phyloP scores from a whole-genome alignment of 2,888 invertebrate species.

The Leptinotarsa peninsularis region DNA sequence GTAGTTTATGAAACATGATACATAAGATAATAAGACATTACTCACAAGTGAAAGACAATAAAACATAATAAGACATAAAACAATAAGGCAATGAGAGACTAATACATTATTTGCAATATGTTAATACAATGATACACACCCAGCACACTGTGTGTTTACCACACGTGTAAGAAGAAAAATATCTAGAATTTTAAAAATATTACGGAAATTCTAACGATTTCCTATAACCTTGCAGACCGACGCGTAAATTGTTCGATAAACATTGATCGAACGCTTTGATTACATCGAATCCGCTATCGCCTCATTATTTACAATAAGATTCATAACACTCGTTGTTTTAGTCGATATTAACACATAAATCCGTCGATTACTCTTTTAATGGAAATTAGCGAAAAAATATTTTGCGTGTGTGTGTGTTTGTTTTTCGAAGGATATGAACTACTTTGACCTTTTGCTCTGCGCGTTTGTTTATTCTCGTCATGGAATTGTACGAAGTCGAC shows the following conservation, averaged over 20 bases:
- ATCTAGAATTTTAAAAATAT: background rate
- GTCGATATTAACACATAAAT: background rate
- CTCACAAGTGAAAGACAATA: too few species aligned
- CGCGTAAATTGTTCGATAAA: background rate
- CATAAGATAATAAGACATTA: too few species aligned
- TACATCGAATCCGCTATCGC: background rate
- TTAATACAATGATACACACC: too few species aligned
- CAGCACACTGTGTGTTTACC: too few species aligned
- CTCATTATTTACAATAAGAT: conserved; percentile 2
- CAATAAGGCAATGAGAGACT: too few species aligned
- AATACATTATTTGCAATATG: too few species aligned
- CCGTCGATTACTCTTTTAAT: conserved; percentile 5
- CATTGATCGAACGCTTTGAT: background rate
- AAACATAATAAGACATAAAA: too few species aligned
- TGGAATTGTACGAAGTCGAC: conserved; percentile 2
- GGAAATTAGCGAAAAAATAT: conserved; percentile 12
- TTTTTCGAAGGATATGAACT: background rate
- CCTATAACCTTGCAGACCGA: background rate
- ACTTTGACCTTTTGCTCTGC: conserved; percentile 7
- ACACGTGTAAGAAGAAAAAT: too few species aligned
- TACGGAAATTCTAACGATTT: background rate
- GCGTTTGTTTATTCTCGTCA: background rate
- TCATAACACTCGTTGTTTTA: conserved; percentile 12
- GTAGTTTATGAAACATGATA: too few species aligned
- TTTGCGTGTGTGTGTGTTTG: background rate